Base-by-base conservation (phyloP, 2,888 invertebrate species). In the Pinctada fucata region DNA sequence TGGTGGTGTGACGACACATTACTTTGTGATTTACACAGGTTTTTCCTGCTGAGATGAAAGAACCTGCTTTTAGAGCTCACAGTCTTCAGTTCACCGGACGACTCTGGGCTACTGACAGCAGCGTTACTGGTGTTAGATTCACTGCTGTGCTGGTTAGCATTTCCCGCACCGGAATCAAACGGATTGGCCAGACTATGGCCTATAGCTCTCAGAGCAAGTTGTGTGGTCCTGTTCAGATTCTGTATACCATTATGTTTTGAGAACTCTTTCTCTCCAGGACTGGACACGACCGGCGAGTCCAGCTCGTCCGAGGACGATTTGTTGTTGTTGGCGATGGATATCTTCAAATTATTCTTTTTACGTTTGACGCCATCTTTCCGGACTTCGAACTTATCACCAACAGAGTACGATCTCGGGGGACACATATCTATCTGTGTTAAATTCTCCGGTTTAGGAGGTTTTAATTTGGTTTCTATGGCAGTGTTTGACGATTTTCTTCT, bases 41-140 rank as follows among this genome's bases (percentile, higher is more conserved):
- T 88, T 74, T 91, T 92, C 69, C 91, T 90, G 79, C 91, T 92
- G 31, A 92, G 91, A 6, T 91, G 89, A 83, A 93, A 93, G n/a
- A 91, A 81, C 70, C 79, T 80, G 31, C 85, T 76, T 74, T 81
- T 85, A 65, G 79, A 81, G 4, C 50, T 71, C 47, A 68, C 58
- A 31, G 66, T 16, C 63, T 75, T 76, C 3, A 63, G 68, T 31
- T 78, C 72, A 45, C 71, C 65, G 3, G 69, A 73, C 3, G 78
- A 78, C 49, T 80, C 80, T 1, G 79, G 72, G 66, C 79, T 75
- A 66, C 79, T 79, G 2, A 79, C 52, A 10, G 67, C 52, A 49
- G 66, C 71, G 65, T 81, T 73, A 45, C 66, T 67, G 48, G 31
- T 58, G 31, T 58, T 68, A 47, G 66, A 58, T 69, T 80, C 72